These are phyloP conservation scores for Gryllus longicercus DNA, from an alignment of 2,888 invertebrate species.

Conservation along the genomic window DNA sequence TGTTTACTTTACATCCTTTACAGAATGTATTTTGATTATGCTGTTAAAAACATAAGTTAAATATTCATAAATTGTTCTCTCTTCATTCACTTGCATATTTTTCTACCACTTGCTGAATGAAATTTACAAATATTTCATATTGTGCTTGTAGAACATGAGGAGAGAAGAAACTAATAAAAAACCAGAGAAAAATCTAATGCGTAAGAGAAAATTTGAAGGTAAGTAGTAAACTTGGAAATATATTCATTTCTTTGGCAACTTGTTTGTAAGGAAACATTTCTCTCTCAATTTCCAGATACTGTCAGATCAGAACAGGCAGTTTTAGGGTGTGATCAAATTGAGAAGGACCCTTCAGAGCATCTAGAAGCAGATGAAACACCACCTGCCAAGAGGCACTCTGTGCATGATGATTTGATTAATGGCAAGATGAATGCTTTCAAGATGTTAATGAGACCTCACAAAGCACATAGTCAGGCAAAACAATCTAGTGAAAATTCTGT, in stretches of 20 bases:
- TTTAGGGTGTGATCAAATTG: not conserved
- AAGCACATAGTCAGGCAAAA: not conserved
- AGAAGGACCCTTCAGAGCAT: not conserved
- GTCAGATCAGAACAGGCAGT: not conserved
- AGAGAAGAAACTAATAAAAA: too few species aligned
- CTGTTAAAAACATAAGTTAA: too few species aligned
- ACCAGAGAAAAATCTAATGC: too few species aligned
- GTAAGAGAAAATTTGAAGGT: not conserved
- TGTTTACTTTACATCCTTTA: too few species aligned
- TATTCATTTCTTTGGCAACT: not conserved
- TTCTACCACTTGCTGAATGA: too few species aligned
- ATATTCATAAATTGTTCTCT: too few species aligned
- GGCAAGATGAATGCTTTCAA: conserved; percentile 25
- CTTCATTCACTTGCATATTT: too few species aligned
- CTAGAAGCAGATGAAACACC: not conserved
- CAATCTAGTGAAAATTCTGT: too few species aligned
- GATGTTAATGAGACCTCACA: conserved; percentile 21
- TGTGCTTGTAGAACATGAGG: too few species aligned
- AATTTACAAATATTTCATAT: too few species aligned
- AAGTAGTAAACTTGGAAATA: not conserved
- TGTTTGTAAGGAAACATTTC: not conserved
- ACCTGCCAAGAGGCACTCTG: not conserved
- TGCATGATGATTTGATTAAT: not conserved
- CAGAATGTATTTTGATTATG: too few species aligned
- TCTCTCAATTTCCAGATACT: not conserved